Percentiles rank a stretch among this genome's conserved stretches.
phyloP scores from a whole-genome alignment of 2,113 vertebrate species.

The Pan troglodytes region NHGRI_mPanTro3-v2.1_pri NC_072402.2:48222001-48222500 shows the following conservation, averaged over 20 bases:
- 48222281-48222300: not conserved
- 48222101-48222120: accelerated
- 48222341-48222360: not conserved
- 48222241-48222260: not conserved
- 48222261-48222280: not conserved
- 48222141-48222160: not conserved
- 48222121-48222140: not conserved
- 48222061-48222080: not conserved
- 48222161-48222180: not conserved
- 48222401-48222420: not conserved
- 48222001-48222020: not conserved
- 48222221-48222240: accelerated
- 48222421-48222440: not conserved
- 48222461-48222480: not conserved
- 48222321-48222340: not conserved
- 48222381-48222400: not conserved
- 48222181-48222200: not conserved
- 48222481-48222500: not conserved
- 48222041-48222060: not conserved
- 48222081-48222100: not conserved
- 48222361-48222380: not conserved
- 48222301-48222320: not conserved
- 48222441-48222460: not conserved
- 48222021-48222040: not conserved
- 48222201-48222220: accelerated